A percentile compares a stretch with the other conserved stretches of the same genome.
phyloP scores from a whole-genome alignment of 1,140 invertebrate species.

The Ptiloglossa arizonensis region DNA sequence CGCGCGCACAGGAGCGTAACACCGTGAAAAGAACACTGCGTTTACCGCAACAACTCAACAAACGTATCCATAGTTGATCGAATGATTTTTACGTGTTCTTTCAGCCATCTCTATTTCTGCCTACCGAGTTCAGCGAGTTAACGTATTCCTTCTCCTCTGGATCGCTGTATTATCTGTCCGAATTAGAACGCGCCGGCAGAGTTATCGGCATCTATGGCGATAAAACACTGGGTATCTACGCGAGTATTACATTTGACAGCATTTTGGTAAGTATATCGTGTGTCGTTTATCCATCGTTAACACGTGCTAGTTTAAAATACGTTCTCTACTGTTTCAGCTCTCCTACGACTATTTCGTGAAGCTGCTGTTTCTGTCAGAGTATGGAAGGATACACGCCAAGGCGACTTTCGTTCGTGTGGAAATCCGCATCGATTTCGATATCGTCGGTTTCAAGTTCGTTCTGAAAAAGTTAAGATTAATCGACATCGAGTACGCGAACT shows the following conservation, averaged over 20 bases:
- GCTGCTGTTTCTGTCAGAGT: neutral
- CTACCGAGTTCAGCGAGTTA: neutral
- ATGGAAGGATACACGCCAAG: neutral
- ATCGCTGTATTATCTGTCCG: conserved; percentile 3
- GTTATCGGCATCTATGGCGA: neutral
- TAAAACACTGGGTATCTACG: neutral
- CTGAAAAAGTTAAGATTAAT: neutral
- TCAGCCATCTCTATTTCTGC: neutral
- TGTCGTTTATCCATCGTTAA: neutral
- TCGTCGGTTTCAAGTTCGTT: neutral
- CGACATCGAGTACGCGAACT: neutral
- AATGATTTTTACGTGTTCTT: neutral
- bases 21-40: too few species aligned
- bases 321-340: neutral
- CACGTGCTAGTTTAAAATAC: neutral
- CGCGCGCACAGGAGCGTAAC: too few species aligned
- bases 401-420: neutral
- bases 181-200: neutral
- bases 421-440: neutral
- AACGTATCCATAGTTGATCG: too few species aligned
- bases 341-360: conserved; percentile 11
- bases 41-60: too few species aligned
- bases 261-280: conserved; percentile 9
- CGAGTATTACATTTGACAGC: neutral
- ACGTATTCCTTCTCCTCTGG: conserved; percentile 11